Percentiles rank a stretch among this genome's conserved stretches.
Conservation (phyloP, 2,888 invertebrate species). For the Rhagium mordax region DNA sequence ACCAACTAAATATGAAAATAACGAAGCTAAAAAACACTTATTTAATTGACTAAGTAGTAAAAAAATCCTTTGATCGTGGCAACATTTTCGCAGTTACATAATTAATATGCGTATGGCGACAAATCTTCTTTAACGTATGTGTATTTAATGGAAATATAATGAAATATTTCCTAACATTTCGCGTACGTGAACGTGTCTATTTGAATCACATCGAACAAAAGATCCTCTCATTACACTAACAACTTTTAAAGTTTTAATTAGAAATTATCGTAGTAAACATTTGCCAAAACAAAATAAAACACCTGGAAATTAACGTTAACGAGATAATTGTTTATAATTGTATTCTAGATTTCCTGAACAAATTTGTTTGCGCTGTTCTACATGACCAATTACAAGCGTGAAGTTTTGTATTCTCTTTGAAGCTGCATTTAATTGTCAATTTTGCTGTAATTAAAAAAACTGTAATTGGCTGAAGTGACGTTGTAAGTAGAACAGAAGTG, state of each 20-base stretch:
- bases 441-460: neutral
- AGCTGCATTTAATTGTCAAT: neutral
- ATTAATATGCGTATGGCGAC: too few relatives aligned
- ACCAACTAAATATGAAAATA: too few relatives aligned
- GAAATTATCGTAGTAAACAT: neutral
- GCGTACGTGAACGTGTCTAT: neutral
- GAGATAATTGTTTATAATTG: neutral
- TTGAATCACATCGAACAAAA: neutral
- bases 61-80: too few relatives aligned
- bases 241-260: neutral
- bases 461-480: too few relatives aligned
- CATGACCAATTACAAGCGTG: neutral
- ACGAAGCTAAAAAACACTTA: too few relatives aligned
- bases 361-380: neutral
- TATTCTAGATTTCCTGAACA: neutral
- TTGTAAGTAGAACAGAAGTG: neutral
- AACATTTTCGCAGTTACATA: too few relatives aligned
- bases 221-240: neutral
- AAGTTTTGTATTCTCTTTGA: neutral
- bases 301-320: neutral
- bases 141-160: too few relatives aligned
- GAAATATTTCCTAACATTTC: too few relatives aligned
- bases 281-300: neutral
- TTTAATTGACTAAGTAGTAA: too few relatives aligned
- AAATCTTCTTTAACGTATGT: too few relatives aligned